Percentiles rank a stretch among this genome's conserved stretches.
Conservation (phyloP, 2,888 invertebrate species). For the Perizoma affinitatum region DNA sequence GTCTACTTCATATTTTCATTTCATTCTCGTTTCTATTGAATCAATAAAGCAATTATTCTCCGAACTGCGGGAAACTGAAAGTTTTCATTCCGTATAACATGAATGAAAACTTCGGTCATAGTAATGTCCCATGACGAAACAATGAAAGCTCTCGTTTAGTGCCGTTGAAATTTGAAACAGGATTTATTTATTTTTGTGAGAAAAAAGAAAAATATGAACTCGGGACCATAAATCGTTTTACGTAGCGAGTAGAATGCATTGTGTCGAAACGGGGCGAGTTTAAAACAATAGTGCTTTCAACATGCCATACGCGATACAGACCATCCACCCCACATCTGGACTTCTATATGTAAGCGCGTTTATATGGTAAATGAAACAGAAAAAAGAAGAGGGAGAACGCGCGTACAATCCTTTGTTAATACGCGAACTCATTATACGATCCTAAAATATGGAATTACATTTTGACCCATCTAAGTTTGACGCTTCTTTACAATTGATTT, state of each 20-base stretch:
- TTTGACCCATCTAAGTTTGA: neutral
- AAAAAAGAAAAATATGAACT: neutral
- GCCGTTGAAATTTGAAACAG: neutral
- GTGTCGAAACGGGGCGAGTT: conserved; percentile 20
- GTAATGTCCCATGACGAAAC: conserved; percentile 8
- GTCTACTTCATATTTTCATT: conserved; percentile 19
- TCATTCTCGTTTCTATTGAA: conserved; percentile 8
- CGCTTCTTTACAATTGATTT: no score
- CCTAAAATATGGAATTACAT: neutral
- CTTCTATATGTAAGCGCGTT: no score
- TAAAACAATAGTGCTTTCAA: conserved; percentile 34
- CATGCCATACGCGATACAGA: conserved; percentile 13
- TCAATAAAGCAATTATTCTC: conserved; percentile 6
- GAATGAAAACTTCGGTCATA: neutral
- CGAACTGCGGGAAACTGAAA: conserved; percentile 4
- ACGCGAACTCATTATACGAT: no score
- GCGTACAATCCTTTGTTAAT: no score
- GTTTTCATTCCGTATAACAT: neutral
- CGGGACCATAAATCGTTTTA: conserved; percentile 16
- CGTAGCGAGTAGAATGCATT: conserved; percentile 6
- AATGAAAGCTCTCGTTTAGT: neutral
- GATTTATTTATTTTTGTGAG: neutral
- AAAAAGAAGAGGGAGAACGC: no score
- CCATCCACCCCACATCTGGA: conserved; percentile 28
- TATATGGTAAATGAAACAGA: no score